Evolutionary conservation across 2,797 vertebrate species (phyloP).

Genomic region (Cirrhinus mrigala): DNA sequence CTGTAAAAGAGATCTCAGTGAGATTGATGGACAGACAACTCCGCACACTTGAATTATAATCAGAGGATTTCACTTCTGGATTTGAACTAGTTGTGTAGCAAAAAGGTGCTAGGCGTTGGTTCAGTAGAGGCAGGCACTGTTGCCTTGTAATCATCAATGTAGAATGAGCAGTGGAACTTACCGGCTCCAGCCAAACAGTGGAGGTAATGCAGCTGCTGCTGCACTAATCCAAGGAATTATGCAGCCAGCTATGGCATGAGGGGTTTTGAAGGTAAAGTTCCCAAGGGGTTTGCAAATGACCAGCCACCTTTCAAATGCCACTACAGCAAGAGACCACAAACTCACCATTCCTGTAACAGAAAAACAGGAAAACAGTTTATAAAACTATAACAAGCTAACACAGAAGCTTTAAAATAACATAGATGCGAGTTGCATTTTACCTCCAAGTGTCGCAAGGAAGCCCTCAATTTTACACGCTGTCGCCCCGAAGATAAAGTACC

Average conservation of each 20-base stretch:
- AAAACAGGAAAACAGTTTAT: neutral
- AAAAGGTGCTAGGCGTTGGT: neutral
- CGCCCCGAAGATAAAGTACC: constrained; percentile 77
- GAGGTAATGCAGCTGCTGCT: constrained; percentile 70
- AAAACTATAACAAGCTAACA: neutral
- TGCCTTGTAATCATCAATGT: neutral
- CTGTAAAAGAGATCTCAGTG: constrained; percentile 58
- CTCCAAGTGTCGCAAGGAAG: constrained; percentile 77
- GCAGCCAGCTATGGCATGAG: constrained; percentile 77
- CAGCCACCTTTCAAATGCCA: constrained; percentile 81
- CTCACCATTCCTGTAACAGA: constrained; percentile 78
- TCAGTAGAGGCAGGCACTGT: neutral
- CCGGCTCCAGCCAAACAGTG: constrained; percentile 83
- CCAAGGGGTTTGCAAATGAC: constrained; percentile 83
- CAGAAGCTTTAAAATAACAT: neutral
- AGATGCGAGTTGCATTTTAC: constrained; percentile 61
- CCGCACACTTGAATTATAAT: neutral
- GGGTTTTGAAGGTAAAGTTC: constrained; percentile 77
- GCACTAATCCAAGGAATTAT: constrained; percentile 74
- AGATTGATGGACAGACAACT: neutral
- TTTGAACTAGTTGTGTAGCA: neutral
- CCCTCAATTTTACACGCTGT: constrained; percentile 81
- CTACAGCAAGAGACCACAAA: constrained; percentile 81
- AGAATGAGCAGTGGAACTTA: constrained; percentile 56
- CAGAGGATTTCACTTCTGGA: neutral